These are phyloP conservation scores for Discoglossus pictus DNA, from an alignment of 2,797 vertebrate genomes.

Conservation along the genomic window DNA sequence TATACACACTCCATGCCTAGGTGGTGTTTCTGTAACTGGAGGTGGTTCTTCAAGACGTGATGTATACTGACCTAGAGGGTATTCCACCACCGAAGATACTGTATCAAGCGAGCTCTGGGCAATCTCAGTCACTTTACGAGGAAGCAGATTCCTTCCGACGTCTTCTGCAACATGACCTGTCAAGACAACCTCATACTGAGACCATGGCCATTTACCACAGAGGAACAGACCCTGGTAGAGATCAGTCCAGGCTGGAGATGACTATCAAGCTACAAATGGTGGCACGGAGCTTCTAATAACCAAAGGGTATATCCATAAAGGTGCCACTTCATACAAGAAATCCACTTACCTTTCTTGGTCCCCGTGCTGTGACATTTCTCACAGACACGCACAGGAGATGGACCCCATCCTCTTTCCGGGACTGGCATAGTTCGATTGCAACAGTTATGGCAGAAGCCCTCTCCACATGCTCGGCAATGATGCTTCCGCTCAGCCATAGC, in stretches of 20 bases:
- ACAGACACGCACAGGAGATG: slow-evolving; percentile 74
- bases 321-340: neutral
- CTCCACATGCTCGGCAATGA: slow-evolving; percentile 80
- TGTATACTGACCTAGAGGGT: slow-evolving; percentile 73
- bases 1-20: too few species aligned
- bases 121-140: slow-evolving; percentile 78
- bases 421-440: slow-evolving; percentile 78
- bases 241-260: too few species aligned
- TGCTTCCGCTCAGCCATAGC: slow-evolving; percentile 77
- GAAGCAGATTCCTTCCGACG: slow-evolving; percentile 73
- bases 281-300: too few species aligned
- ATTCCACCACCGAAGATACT: slow-evolving; percentile 77
- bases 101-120: slow-evolving; percentile 78
- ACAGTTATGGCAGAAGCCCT: slow-evolving; percentile 82
- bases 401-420: slow-evolving; percentile 81
- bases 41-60: neutral
- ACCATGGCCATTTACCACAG: too few species aligned
- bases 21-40: too few species aligned
- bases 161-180: slow-evolving; percentile 10
- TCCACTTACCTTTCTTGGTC: slow-evolving; percentile 3
- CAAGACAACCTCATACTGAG: neutral
- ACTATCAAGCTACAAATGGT: too few species aligned
- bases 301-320: too few species aligned
- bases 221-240: too few species aligned
- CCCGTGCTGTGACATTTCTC: slow-evolving; percentile 64